Evolutionary conservation across 2,888 invertebrate species (phyloP).

Genomic region (Nomada hirtipes): DNA sequence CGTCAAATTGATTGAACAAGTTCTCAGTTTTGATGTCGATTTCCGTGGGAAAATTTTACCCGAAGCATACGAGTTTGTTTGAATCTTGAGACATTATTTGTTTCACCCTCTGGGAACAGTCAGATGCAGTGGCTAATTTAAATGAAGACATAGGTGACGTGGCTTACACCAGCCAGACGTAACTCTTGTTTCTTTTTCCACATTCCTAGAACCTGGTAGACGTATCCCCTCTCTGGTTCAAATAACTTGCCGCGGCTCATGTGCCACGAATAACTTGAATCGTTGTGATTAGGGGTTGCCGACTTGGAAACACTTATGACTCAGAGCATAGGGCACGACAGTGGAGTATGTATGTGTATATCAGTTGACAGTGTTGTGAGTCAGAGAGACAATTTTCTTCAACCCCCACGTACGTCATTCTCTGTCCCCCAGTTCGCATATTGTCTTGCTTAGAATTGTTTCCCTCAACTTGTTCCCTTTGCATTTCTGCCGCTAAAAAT

Average conservation of each 20-base stretch:
- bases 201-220: not conserved
- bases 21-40: too few relatives aligned
- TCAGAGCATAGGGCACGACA: not conserved
- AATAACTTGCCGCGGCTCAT: conserved; percentile 7
- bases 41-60: too few relatives aligned
- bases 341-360: not conserved
- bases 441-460: not conserved
- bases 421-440: not conserved
- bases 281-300: conserved; percentile 23
- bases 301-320: conserved; percentile 7
- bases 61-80: not conserved
- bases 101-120: not conserved
- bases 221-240: not conserved
- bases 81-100: not conserved
- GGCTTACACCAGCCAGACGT: not conserved
- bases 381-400: conserved; percentile 28
- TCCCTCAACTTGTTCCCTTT: not conserved
- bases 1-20: too few relatives aligned
- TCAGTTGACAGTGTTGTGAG: conserved; percentile 7
- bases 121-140: not conserved
- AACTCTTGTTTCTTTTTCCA: not conserved
- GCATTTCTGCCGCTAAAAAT: not conserved
- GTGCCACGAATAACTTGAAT: conserved; percentile 15
- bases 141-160: not conserved
- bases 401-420: not conserved